Conservation (phyloP, 2,888 invertebrate genomes). For the Amphipyra berbera region DNA sequence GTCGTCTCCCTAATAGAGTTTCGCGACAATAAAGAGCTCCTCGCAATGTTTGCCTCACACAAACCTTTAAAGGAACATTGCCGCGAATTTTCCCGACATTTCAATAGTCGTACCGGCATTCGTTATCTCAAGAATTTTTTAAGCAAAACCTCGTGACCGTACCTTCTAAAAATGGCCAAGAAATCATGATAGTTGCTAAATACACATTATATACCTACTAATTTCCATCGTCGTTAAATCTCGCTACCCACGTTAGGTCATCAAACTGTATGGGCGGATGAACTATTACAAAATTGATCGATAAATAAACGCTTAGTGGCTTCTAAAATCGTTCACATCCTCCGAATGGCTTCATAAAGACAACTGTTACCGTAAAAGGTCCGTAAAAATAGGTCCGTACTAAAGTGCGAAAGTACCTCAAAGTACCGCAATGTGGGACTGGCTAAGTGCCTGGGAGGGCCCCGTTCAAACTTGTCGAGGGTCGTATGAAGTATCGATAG, state of each 20-base stretch:
- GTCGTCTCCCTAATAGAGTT: conserved; percentile 65
- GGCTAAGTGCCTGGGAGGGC: conserved; percentile 51
- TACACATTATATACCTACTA: conserved; percentile 11
- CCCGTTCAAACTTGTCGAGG: conserved; percentile 37
- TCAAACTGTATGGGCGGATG: conserved; percentile 46
- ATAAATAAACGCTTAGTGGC: conserved; percentile 32
- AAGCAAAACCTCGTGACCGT: not conserved
- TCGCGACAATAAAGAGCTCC: conserved; percentile 59
- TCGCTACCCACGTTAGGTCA: conserved; percentile 49
- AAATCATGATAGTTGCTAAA: conserved; percentile 14
- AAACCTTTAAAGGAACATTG: conserved; percentile 38
- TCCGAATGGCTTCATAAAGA: conserved; percentile 33
- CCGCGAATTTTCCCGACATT: conserved; percentile 37
- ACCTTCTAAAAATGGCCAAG: conserved; percentile 6
- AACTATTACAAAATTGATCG: conserved; percentile 50
- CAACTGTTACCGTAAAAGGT: conserved; percentile 32
- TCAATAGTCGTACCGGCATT: conserved; percentile 31
- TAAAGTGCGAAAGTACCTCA: conserved; percentile 36
- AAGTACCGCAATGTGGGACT: conserved; percentile 37
- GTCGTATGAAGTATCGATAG: conserved; percentile 33
- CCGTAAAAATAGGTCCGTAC: conserved; percentile 34
- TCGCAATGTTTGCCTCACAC: conserved; percentile 39
- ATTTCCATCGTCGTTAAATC: conserved; percentile 23
- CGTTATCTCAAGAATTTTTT: conserved; percentile 13
- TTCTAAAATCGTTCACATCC: conserved; percentile 38